These are phyloP conservation scores for Cerceris rybyensis DNA, from an alignment of 2,888 invertebrate species.

Conservation along the genomic window DNA sequence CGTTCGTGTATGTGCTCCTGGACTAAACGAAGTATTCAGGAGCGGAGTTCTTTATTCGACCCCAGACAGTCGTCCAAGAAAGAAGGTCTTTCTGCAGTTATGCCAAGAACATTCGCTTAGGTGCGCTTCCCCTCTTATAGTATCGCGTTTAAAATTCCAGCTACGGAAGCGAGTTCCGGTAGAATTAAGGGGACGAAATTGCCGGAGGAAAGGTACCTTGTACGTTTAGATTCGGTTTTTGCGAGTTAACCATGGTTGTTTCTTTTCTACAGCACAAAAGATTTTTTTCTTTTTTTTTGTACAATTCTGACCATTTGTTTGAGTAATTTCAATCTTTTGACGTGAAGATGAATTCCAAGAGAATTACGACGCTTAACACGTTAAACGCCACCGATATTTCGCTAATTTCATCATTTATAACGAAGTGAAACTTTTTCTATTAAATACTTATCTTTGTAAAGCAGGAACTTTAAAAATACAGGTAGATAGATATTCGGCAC, in stretches of 20 bases:
- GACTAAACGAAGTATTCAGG: slow-evolving; percentile 1
- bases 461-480: too few species aligned
- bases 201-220: background rate
- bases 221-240: background rate
- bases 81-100: slow-evolving; percentile 6
- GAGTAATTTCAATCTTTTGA: too few species aligned
- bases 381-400: too few species aligned
- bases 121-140: background rate
- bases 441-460: too few species aligned
- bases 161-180: background rate
- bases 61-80: slow-evolving; percentile 2
- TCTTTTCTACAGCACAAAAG: too few species aligned
- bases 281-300: too few species aligned
- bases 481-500: too few species aligned
- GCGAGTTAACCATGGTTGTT: too few species aligned
- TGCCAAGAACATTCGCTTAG: background rate
- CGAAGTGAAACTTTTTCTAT: too few species aligned
- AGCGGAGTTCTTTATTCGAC: slow-evolving; percentile 13
- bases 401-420: too few species aligned
- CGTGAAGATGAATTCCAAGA: background rate
- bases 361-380: too few species aligned
- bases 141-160: background rate
- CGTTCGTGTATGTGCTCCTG: background rate
- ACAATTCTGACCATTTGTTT: too few species aligned
- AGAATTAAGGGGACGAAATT: background rate